These are phyloP conservation scores for Drosophila diplacantha DNA, from an alignment of 2,888 invertebrate genomes.

Conservation along the genomic window DNA sequence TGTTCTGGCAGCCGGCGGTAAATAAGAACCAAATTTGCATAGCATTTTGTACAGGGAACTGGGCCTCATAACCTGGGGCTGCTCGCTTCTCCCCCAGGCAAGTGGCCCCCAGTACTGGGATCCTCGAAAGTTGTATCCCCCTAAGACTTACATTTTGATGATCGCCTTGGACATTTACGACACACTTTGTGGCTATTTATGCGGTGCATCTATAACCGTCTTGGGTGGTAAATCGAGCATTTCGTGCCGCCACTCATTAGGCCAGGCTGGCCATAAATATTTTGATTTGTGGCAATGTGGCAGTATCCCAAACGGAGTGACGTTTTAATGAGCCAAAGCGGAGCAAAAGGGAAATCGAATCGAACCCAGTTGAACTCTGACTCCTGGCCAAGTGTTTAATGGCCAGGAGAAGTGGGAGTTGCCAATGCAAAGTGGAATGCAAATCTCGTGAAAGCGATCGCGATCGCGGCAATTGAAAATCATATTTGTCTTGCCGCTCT, in stretches of 20 bases:
- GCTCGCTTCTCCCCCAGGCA: conserved; percentile 29
- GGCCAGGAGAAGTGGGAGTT: conserved; percentile 26
- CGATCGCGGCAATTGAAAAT: conserved; percentile 61
- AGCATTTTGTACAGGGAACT: conserved; percentile 54
- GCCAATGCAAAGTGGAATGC: conserved; percentile 52
- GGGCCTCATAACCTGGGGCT: conserved; percentile 51
- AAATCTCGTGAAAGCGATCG: conserved; percentile 69
- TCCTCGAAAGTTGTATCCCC: background rate
- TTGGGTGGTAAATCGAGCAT: conserved; percentile 71
- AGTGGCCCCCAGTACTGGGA: conserved; percentile 11
- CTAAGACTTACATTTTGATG: conserved; percentile 60
- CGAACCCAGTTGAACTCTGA: conserved; percentile 65
- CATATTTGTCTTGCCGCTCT: conserved; percentile 66
- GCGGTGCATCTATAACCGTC: conserved; percentile 62
- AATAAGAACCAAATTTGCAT: conserved; percentile 50
- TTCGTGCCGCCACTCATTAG: conserved; percentile 56
- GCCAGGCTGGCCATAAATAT: conserved; percentile 58
- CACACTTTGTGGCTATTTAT: conserved; percentile 73
- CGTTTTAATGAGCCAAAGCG: conserved; percentile 33
- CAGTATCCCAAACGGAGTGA: conserved; percentile 43
- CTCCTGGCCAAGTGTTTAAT: conserved; percentile 63
- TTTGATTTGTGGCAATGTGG: conserved; percentile 60
- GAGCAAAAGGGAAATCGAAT: conserved; percentile 13
- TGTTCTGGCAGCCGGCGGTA: conserved; percentile 60
- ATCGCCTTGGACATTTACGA: conserved; percentile 68